Base-by-base conservation (phyloP, 2,113 vertebrate species). In the Pedetes capensis region DNA sequence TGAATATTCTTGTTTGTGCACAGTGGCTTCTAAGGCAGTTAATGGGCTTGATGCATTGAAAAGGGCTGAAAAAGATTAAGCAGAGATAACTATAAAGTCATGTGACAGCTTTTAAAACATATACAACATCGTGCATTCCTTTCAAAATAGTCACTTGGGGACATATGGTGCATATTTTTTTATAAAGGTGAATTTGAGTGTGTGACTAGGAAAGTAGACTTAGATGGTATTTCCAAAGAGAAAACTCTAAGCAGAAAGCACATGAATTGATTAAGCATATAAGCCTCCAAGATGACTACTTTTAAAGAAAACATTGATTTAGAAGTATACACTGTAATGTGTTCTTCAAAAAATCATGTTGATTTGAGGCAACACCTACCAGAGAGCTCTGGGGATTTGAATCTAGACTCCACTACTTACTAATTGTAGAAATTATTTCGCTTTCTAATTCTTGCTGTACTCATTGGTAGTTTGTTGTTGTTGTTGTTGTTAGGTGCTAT, bases 131-230 rank as follows among this genome's bases (percentile, higher is more conserved):
- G 84, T 63, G 1, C 11, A 91, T 75, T 84, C 18, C 47, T 29
- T 95, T 82, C 47, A 80, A 86, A 89, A 79, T 23, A n/a, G 57
- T 94, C 39, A 53, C 75, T 75, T 89, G 49, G 14, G 22, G 75
- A 93, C 47, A 90, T 81, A 80, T 55, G 59, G n/a, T n/a, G n/a
- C n/a, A n/a, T n/a, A n/a, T n/a, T n/a, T n/a, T n/a, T n/a, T n/a
- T n/a, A 59, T 71, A 49, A 82, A 89, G 37, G 59, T 59, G 18
- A 61, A 55, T 51, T 47, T 53, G 34, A 53, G 27, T 84, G 39
- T 61, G 11, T 74, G 66, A 69, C 42, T 89, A 71, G 63, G 34
- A 68, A 87, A 55, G 27, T 91, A 57, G 47, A 11, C 22, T 80
- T 22, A 47, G 37, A 32, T 75, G 23, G 13, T 85, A 79, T 95